phyloP scores from a whole-genome alignment of 2,113 vertebrate genomes.

The Thryonomys swinderianus region DNA sequence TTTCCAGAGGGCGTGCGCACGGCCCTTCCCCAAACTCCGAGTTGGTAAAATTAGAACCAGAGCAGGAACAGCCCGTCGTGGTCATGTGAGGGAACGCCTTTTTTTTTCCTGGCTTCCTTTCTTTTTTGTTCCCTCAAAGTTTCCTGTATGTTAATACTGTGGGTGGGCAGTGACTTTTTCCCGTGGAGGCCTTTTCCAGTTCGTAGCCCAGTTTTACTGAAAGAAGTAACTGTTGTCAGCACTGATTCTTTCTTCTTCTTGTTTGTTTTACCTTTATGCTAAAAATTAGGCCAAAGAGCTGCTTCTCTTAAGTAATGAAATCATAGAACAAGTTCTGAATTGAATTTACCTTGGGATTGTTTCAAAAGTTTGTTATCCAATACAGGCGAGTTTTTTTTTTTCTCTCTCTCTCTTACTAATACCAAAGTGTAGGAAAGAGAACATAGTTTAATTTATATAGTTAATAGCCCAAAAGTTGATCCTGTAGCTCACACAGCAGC shows the following conservation, averaged over 20 bases:
- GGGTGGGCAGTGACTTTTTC: slow-evolving; percentile 69
- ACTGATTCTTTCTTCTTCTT: not conserved
- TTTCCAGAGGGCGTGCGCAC: not conserved
- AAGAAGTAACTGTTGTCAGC: not conserved
- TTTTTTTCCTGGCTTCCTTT: slow-evolving; percentile 35
- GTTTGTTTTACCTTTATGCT: not conserved
- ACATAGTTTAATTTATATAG: not conserved
- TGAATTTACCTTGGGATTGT: slow-evolving; percentile 30
- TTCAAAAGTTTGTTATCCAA: slow-evolving; percentile 19
- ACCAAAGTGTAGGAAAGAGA: not conserved
- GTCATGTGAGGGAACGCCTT: slow-evolving; percentile 70
- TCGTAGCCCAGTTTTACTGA: not conserved
- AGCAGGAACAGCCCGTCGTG: not conserved
- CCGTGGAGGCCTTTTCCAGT: not conserved
- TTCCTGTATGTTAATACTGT: slow-evolving; percentile 15
- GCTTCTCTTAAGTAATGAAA: slow-evolving; percentile 23
- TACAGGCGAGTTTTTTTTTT: not conserved
- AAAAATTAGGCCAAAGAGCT: not conserved
- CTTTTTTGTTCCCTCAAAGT: slow-evolving; percentile 70
- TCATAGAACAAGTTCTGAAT: slow-evolving; percentile 45
- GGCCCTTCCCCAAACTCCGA: not conserved
- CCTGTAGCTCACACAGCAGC: not conserved
- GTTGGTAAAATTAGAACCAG: not conserved
- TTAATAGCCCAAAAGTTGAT: not conserved
- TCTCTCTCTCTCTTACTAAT: not conserved